Base-by-base conservation (phyloP, 2,113 vertebrate genomes). In the Glaucomys volans region DNA sequence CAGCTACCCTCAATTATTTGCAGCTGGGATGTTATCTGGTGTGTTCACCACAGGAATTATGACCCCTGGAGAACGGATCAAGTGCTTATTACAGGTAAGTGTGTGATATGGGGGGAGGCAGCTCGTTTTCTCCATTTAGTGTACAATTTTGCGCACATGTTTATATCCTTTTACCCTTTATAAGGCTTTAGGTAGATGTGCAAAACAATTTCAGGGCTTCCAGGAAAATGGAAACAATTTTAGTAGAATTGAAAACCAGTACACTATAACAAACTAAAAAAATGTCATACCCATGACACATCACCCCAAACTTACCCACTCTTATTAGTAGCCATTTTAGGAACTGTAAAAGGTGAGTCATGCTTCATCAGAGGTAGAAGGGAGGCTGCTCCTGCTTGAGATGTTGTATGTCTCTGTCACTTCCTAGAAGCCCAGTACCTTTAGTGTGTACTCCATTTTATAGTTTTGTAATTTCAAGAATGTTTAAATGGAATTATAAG, bases 11-110 rank as follows among this genome's bases (percentile, higher is more conserved):
- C 99, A 99, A 98, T 98, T 99, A 74, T 99, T 99, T 98, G 99
- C 99, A 64, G 99, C 99, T 30, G 99, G 99, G 16, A 99, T 99
- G 99, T 96, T 99, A 90, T 99, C 99, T 2, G 99, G 99, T 14
- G 98, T 99, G 47, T 99, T 99, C 98, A 99, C 99, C 52, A 99
- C 99, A 5, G 99, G 97, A 92, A 99, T 99, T 98, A 99, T 99
- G 99, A 99, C 99, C 97, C 99, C 99, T 35, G 99, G 99, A 97
- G 99, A 99, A 97, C 98, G 99, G 87, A 99, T 99, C 98, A 99
- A 99, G 98, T 99, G 99, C 97, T 99, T 99, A 89, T 98, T 99
- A 89, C 99, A 99, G 99, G 99, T 99, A 97, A 98, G 98, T 44
- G 42, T 28, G 64, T 94, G 69, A 69, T 37, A 22, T 42, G 83